phyloP scores from a whole-genome alignment of 2,797 vertebrate genomes.

The Aselliscus stoliczkanus region DNA sequence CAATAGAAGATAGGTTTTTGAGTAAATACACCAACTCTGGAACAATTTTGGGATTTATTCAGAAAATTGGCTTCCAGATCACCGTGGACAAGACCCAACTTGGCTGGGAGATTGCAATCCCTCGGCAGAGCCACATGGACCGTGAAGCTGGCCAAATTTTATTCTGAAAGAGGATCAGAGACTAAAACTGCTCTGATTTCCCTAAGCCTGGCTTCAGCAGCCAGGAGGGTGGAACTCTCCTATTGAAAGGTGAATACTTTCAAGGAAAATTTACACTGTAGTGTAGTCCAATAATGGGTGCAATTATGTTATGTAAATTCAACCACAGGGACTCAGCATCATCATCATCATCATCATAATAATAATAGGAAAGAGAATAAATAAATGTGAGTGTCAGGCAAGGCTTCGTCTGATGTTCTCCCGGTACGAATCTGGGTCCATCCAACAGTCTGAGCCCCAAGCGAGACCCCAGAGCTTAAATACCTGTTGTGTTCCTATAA shows the following conservation, averaged over 20 bases:
- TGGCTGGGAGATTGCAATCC: background rate
- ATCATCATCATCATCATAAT: background rate
- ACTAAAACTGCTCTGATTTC: background rate
- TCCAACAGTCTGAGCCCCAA: background rate
- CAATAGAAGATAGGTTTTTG: background rate
- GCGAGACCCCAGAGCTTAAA: background rate
- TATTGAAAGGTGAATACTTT: background rate
- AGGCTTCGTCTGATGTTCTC: background rate
- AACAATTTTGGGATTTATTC: background rate
- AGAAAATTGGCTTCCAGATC: slow-evolving; percentile 32
- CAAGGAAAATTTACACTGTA: background rate
- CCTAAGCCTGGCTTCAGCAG: background rate
- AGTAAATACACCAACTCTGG: background rate
- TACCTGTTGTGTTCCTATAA: background rate
- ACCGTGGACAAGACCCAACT: slow-evolving; percentile 13
- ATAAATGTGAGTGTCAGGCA: background rate
- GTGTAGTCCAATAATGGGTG: background rate
- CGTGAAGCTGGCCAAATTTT: background rate
- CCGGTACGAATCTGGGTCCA: fast-evolving
- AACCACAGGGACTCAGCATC: background rate
- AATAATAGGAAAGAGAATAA: background rate
- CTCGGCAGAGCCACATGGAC: background rate
- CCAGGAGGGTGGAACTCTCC: background rate
- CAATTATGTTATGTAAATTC: background rate
- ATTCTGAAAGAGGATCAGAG: background rate